A percentile compares a stretch with the other conserved stretches of the same genome.
Conservation (phyloP, 2,113 vertebrate species). For the Chionodraco myersi region DNA sequence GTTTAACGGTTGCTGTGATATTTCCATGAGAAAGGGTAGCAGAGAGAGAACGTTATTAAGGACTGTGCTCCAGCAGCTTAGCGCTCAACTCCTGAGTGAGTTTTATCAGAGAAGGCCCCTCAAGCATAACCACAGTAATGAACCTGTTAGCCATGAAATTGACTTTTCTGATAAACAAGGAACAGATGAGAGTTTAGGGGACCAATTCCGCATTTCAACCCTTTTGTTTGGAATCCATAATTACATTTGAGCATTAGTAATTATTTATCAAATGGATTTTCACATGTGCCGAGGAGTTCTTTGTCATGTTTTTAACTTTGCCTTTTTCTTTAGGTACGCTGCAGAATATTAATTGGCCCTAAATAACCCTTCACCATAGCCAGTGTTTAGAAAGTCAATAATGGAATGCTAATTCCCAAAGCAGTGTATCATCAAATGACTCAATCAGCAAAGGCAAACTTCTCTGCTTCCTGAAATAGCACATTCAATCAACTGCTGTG, state of each 20-base stretch:
- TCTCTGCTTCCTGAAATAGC: slow-evolving; percentile 29
- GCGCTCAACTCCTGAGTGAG: slow-evolving; percentile 71
- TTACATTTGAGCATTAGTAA: slow-evolving; percentile 53
- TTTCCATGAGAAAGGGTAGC: slow-evolving; percentile 47
- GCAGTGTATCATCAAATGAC: slow-evolving; percentile 14
- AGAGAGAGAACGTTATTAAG: slow-evolving; percentile 65
- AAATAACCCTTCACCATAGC: slow-evolving; percentile 1
- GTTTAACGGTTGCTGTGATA: slow-evolving; percentile 48
- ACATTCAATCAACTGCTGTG: slow-evolving; percentile 40
- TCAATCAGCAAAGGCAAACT: slow-evolving; percentile 30
- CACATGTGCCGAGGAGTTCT: slow-evolving; percentile 25
- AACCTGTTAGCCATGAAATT: slow-evolving; percentile 86
- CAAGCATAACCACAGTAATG: slow-evolving; percentile 81
- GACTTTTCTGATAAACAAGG: slow-evolving; percentile 80
- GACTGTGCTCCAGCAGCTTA: slow-evolving; percentile 66
- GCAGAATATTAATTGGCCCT: slow-evolving; percentile 12
- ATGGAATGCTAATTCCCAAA: slow-evolving; percentile 7
- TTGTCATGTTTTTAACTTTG: slow-evolving; percentile 30
- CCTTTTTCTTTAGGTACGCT: slow-evolving; percentile 1
- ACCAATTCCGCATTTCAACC: slow-evolving; percentile 55
- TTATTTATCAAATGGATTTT: slow-evolving; percentile 40
- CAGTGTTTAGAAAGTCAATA: slow-evolving; percentile 25
- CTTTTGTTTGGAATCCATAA: slow-evolving; percentile 77
- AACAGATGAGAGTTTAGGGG: slow-evolving; percentile 63
- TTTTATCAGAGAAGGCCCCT: slow-evolving; percentile 75